Evolutionary conservation across 1,140 invertebrate genomes (phyloP).

Genomic region (Lordiphosa mommai): DNA sequence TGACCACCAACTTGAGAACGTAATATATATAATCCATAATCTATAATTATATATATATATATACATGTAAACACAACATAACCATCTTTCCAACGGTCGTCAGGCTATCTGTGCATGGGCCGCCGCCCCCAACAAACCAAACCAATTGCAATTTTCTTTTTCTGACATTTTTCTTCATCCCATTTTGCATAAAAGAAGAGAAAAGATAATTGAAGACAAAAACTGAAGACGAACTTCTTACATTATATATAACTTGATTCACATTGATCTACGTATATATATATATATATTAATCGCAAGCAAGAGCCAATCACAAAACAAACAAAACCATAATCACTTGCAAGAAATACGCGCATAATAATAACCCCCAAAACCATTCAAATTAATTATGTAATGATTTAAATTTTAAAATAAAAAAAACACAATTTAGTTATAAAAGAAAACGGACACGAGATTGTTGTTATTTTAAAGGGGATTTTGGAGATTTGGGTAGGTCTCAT

Average conservation of each 20-base stretch:
- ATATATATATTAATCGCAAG: conserved; percentile 6
- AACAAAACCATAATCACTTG: conserved; percentile 4
- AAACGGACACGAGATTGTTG: conserved; percentile 1
- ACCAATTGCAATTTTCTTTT: no score
- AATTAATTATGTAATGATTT: conserved; percentile 55
- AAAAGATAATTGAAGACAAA: conserved; percentile 28
- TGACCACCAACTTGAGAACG: background rate
- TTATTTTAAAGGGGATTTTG: conserved; percentile 1
- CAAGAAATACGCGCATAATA: no score
- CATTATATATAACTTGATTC: conserved; percentile 24
- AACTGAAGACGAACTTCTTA: conserved; percentile 21
- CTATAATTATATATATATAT: conserved; percentile 17
- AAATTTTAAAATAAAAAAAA: conserved; percentile 62
- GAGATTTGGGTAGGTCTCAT: no score
- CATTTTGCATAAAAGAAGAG: conserved; percentile 23
- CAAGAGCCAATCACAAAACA: background rate
- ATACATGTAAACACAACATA: no score
- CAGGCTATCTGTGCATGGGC: background rate
- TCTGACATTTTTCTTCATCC: conserved; percentile 24
- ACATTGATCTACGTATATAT: no score
- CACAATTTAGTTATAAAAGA: conserved; percentile 50
- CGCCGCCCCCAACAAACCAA: no score
- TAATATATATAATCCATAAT: conserved; percentile 44
- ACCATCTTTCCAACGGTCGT: no score
- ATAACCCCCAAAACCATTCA: conserved; percentile 38